A percentile compares a stretch with the other conserved stretches of the same genome.
phyloP scores from a whole-genome alignment of 2,113 vertebrate species.

The Lipotes vexillifer region DNA sequence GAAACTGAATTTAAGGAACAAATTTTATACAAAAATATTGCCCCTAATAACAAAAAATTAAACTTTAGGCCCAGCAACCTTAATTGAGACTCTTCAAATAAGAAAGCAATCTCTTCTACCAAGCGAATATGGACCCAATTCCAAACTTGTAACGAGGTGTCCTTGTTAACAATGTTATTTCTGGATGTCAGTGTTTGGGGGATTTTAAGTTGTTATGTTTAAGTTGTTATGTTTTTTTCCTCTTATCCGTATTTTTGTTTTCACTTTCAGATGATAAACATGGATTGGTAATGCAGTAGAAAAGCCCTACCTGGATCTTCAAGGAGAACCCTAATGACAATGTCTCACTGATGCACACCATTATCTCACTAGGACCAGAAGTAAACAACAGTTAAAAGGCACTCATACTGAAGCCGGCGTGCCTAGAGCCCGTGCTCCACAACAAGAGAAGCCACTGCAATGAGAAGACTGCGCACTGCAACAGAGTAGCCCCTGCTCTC shows the following conservation, averaged over 20 bases:
- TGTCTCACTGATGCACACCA: neutral
- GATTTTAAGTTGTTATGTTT: neutral
- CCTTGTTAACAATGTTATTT: neutral
- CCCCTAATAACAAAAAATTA: conserved; percentile 7
- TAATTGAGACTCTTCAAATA: neutral
- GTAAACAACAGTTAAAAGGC: neutral
- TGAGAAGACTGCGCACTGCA: too few species aligned
- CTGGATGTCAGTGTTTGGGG: neutral
- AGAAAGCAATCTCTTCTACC: neutral
- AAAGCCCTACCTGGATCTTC: neutral
- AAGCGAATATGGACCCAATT: neutral
- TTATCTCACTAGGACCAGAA: neutral
- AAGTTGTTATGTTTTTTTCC: neutral
- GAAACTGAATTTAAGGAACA: neutral
- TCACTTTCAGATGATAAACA: conserved; percentile 6
- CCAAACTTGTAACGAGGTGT: neutral
- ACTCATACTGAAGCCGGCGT: too few species aligned
- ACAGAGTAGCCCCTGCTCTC: too few species aligned
- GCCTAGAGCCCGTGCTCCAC: too few species aligned
- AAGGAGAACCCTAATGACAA: neutral
- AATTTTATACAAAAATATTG: neutral
- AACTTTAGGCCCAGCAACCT: neutral
- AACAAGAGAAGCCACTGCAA: too few species aligned
- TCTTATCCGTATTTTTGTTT: neutral
- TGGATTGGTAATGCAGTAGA: neutral